Base-by-base conservation (phyloP, 2,797 vertebrate genomes). In the Sebastes miniatus region DNA sequence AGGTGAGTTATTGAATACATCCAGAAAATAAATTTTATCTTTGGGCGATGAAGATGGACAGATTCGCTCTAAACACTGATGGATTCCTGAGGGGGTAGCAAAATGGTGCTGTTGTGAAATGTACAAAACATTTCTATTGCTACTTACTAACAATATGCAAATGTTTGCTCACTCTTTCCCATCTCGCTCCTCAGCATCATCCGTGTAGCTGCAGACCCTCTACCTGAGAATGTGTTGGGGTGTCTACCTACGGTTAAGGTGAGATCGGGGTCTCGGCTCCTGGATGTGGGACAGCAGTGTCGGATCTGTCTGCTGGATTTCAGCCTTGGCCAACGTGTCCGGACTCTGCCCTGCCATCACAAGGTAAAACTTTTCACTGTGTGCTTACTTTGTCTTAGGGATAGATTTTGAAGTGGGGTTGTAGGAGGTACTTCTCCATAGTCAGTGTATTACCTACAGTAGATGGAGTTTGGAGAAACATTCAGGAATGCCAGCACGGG, bases 261-360 rank as follows among this genome's bases (percentile, higher is more conserved):
- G 73, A 93, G 91, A 10, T 85, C 79, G 25, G 84, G 85, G 3
- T 96, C 94, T 83, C 88, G 73, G 54, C 93, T 96, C 52, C 89
- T 96, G 79, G 88, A 89, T 47, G 91, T 85, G 1, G 96, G 96
- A 6, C 86, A 88, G 72, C 96, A 96, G 73, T 95, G 95, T 77
- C 94, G 95, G 27, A 84, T 96, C 70, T 97, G 96, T 84, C 82
- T 97, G 87, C 94, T 92, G 84, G 80, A 79, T 8, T 97, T 97
- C 62, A 27, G 2, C 32, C 50, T 83, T 64, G 93, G 93, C 24
- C 94, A 96, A 64, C 54, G 66, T 0, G 77, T 86, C 77, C 94
- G 93, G 82, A 75, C 82, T 43, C 91, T 96, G 22, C 94, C 95
- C 9, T 96, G 96, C 87, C 85, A 87, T 73, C 96, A 96, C 88